Evolutionary conservation across 2,888 invertebrate genomes (phyloP).

Genomic region (Lasioglossum figueresi): DNA sequence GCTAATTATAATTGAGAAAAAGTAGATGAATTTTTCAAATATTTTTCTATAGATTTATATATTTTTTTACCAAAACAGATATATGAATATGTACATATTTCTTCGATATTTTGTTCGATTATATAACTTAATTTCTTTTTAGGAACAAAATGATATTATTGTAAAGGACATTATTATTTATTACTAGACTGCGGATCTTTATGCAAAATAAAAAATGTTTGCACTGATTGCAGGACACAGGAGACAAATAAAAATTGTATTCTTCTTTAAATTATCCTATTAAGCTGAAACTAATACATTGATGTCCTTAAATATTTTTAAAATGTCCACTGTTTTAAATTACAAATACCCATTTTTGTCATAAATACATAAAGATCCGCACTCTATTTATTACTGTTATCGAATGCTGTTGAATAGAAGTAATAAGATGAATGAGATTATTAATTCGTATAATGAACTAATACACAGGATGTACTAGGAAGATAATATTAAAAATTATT

Average conservation of each 20-base stretch:
- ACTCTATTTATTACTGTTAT: not conserved
- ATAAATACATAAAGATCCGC: no score
- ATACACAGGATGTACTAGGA: conserved; percentile 18
- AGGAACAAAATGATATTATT: conserved; percentile 15
- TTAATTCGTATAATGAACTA: conserved; percentile 10
- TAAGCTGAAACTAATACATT: no score
- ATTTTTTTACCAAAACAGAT: conserved; percentile 22
- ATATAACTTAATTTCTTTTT: conserved; percentile 17
- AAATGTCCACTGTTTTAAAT: no score
- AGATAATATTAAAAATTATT: conserved; percentile 19
- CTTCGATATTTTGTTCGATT: not conserved
- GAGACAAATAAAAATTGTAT: no score
- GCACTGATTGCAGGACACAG: no score
- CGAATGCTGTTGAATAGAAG: not conserved
- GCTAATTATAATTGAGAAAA: not conserved
- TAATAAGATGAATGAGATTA: conserved; percentile 13
- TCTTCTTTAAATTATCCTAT: no score
- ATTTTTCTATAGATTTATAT: conserved; percentile 14
- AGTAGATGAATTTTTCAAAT: not conserved
- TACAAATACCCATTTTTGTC: no score
- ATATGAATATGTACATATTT: conserved; percentile 31
- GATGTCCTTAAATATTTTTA: no score
- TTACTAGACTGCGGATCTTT: not conserved
- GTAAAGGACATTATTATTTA: conserved; percentile 12
- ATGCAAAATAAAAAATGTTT: no score